Evolutionary conservation across 1,140 invertebrate species (phyloP), one percentile per base, ranked within the genome.

Genomic region (Bombus breviceps): DNA sequence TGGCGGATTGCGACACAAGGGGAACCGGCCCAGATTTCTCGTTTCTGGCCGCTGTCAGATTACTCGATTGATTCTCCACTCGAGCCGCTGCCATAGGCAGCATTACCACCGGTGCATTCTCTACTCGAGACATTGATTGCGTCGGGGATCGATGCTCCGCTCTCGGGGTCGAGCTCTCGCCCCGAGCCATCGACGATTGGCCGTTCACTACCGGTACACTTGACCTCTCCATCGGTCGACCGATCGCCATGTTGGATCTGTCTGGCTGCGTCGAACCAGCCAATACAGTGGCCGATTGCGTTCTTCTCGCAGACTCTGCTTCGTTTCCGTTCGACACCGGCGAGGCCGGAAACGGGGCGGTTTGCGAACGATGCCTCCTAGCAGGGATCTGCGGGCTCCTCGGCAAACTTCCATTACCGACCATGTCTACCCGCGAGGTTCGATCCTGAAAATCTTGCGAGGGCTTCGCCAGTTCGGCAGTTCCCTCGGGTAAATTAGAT

Each of bases 351-450:
- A 92, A 92, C 71, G 89, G 89, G 39, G 91, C 91, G 1, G 89
- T 91, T 1, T 92, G 92, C 18, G 91, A 85, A 28, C 92, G 92
- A 88, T 94, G 88, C 43, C 91, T 93, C 34, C 94, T 92, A 0
- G 57, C 37, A 3, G 94, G 94, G 10, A 88, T 91, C 80, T 91
- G 90, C 15, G 93, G 94, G 81, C 91, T 94, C n/a, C 79, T 88
- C 2, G 91, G 81, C 12, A 62, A 68, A 25, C 18, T 37, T 41
- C n/a, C 69, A 32, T 43, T 37, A 0, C 28, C 71, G 13, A 18
- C 0, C 2, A 59, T 2, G 77, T 73, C 71, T 22, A 25, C 41
- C 18, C 13, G 39, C 12, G 75, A 25, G 18, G 2, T 10, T 13
- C 32, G 59, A n/a, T 84, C 47, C 68, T 32, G 62, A 15, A 22